phyloP scores from a whole-genome alignment of 2,113 vertebrate species.

The Cyanoramphus novaezelandiae region DNA sequence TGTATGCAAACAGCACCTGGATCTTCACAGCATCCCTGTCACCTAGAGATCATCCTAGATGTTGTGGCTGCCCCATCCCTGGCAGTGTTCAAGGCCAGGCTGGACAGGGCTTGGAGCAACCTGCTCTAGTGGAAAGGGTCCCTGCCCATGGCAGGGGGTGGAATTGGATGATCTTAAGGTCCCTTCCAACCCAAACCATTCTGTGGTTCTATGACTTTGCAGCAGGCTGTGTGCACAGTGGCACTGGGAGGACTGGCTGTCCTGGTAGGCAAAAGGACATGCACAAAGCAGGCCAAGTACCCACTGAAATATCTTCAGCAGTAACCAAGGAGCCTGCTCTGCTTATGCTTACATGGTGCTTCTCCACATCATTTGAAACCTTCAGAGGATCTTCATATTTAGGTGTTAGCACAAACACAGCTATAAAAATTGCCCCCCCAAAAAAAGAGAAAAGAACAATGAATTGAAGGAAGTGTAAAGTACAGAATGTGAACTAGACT shows the following conservation, averaged over 20 bases:
- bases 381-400: not conserved
- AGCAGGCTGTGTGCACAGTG: not conserved
- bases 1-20: not conserved
- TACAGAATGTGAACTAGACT: not conserved
- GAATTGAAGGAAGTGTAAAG: not conserved
- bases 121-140: not conserved
- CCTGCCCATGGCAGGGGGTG: not conserved
- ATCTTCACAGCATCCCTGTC: not conserved
- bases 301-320: not conserved
- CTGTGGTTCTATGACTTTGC: not conserved
- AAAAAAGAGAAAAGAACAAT: not conserved
- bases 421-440: not conserved
- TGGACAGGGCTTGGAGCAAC: not conserved
- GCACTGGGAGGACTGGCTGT: not conserved
- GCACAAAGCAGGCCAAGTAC: rapidly evolving
- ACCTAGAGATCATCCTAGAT: rapidly evolving
- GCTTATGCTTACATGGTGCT: not conserved
- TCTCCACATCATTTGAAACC: not conserved
- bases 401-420: not conserved
- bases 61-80: not conserved
- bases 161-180: not conserved
- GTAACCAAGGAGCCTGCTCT: not conserved
- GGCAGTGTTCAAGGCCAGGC: not conserved
- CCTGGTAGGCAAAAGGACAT: not conserved
- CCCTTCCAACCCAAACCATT: not conserved